phyloP scores from a whole-genome alignment of 2,113 vertebrate species.

The Pseudorasbora parva region DNA sequence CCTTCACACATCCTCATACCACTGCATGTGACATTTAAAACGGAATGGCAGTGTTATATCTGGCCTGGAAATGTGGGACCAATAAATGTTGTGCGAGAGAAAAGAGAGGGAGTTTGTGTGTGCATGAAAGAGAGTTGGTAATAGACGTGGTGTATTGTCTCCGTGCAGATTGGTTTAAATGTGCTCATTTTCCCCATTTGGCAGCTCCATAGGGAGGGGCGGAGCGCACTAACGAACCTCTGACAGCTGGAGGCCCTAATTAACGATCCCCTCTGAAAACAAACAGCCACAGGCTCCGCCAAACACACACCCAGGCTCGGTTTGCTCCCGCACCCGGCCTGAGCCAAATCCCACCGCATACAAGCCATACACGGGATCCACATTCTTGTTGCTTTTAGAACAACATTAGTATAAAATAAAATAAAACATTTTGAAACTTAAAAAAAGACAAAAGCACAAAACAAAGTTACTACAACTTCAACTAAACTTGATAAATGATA shows the following conservation, averaged over 20 bases:
- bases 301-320: constrained; percentile 50
- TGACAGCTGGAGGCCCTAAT: constrained; percentile 85
- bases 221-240: constrained; percentile 79
- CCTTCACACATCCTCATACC: constrained; percentile 50
- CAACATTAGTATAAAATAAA: not conserved
- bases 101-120: constrained; percentile 37
- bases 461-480: no score
- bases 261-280: constrained; percentile 81
- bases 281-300: constrained; percentile 49
- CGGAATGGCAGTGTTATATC: constrained; percentile 55
- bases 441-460: no score
- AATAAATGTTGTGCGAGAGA: constrained; percentile 46
- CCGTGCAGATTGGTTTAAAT: constrained; percentile 78
- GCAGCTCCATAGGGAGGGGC: constrained; percentile 65
- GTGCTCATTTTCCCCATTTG: constrained; percentile 76
- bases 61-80: constrained; percentile 53
- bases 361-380: not conserved
- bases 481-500: no score
- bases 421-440: no score
- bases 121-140: constrained; percentile 42
- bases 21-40: constrained; percentile 55
- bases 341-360: not conserved
- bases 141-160: constrained; percentile 63
- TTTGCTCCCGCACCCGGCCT: constrained; percentile 48
- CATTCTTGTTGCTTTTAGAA: not conserved